Conservation (phyloP, 1,140 invertebrate genomes). For the Eriosoma lanigerum region DNA sequence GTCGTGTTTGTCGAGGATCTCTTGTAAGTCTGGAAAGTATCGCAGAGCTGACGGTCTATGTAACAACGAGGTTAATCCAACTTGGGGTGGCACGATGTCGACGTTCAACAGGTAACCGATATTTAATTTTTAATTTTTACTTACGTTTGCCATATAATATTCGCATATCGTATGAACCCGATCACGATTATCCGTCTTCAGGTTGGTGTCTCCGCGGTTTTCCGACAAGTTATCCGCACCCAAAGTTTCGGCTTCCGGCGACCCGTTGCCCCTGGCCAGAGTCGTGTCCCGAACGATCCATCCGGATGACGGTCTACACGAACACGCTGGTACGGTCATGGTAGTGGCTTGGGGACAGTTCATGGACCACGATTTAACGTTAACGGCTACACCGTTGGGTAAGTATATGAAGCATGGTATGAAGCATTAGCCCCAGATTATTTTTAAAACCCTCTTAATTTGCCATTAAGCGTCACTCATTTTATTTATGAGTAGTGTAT, state of each 20-base stretch:
- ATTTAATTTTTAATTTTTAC: not conserved
- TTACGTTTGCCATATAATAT: no score
- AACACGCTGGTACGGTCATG: conserved; percentile 91
- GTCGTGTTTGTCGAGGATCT: conserved; percentile 80
- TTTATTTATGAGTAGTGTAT: no score
- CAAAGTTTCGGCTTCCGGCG: conserved; percentile 73
- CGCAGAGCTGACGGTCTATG: conserved; percentile 86
- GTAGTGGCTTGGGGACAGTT: conserved; percentile 93
- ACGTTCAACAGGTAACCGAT: conserved; percentile 73
- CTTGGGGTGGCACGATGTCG: conserved; percentile 83
- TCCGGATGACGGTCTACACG: conserved; percentile 86
- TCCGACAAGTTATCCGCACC: conserved; percentile 80
- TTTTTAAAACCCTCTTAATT: no score
- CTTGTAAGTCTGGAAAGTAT: conserved; percentile 88
- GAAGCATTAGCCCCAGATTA: no score
- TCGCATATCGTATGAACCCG: no score
- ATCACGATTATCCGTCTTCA: conserved; percentile 55
- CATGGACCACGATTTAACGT: conserved; percentile 90
- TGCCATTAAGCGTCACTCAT: no score
- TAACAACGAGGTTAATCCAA: conserved; percentile 87
- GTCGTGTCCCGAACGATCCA: conserved; percentile 87
- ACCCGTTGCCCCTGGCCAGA: conserved; percentile 74
- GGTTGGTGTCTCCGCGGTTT: conserved; percentile 75
- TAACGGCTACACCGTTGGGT: conserved; percentile 84
- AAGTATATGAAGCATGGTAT: no score